Evolutionary conservation across 2,888 invertebrate genomes (phyloP).

Genomic region (Fissipunctia ypsillon): DNA sequence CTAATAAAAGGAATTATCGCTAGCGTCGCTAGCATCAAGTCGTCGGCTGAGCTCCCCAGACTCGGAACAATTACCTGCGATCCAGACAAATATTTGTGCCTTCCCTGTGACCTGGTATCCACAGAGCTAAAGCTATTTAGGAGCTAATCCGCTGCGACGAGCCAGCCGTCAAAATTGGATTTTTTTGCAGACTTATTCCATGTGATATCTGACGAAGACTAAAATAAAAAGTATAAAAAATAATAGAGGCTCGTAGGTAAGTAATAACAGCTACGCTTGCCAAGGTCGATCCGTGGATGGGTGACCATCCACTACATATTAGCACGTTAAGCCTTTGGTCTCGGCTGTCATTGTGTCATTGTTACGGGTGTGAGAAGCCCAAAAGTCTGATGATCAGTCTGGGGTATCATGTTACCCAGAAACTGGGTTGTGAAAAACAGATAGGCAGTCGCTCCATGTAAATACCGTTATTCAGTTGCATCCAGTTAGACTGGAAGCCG

Average conservation of each 20-base stretch:
- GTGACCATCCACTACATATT: no score
- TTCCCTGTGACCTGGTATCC: not conserved
- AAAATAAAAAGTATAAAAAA: no score
- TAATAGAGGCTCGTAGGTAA: no score
- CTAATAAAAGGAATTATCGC: not conserved
- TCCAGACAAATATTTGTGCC: constrained; percentile 29
- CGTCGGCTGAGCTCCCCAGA: constrained; percentile 10
- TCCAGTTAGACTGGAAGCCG: no score
- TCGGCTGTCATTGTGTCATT: no score
- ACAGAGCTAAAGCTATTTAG: constrained; percentile 13
- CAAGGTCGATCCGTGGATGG: no score
- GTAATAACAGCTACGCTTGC: no score
- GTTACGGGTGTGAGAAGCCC: no score
- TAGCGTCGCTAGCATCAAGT: not conserved
- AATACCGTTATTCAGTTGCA: not conserved
- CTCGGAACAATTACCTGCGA: constrained; percentile 23
- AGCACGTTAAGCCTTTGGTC: no score
- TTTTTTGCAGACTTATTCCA: constrained; percentile 27
- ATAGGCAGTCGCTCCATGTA: not conserved
- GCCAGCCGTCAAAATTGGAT: constrained; percentile 24
- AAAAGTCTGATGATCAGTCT: no score
- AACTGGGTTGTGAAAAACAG: not conserved
- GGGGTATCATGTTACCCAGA: no score
- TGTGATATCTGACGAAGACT: not conserved
- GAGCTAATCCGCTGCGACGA: not conserved